These are phyloP conservation scores for Anniella stebbinsi DNA, from an alignment of 2,797 vertebrate species.

Conservation along the genomic window DNA sequence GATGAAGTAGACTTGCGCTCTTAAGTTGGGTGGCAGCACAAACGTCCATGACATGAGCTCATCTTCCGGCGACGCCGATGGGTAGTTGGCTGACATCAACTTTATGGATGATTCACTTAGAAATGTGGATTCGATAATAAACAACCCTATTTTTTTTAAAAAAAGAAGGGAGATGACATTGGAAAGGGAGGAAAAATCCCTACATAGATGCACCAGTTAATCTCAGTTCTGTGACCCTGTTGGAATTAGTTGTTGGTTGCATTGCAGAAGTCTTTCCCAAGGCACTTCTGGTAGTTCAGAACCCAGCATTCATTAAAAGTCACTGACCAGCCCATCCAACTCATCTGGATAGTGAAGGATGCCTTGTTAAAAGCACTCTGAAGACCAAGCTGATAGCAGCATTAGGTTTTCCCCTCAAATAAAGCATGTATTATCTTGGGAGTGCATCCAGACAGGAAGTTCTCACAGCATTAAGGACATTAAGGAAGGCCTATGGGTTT, in stretches of 20 bases:
- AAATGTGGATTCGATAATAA: constrained; percentile 85
- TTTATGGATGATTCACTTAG: constrained; percentile 80
- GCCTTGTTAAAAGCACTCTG: neutral
- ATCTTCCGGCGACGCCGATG: constrained; percentile 80
- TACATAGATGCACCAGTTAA: neutral
- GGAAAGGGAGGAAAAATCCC: neutral
- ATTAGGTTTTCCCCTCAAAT: neutral
- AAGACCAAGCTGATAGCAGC: neutral
- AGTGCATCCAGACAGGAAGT: neutral
- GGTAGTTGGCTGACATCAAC: constrained; percentile 88
- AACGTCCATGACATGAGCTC: constrained; percentile 90
- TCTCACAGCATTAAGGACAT: neutral
- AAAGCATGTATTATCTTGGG: neutral
- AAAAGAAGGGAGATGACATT: neutral
- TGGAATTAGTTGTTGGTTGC: rapidly evolving
- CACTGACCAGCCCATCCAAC: neutral
- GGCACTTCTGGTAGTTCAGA: neutral
- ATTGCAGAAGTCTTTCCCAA: neutral
- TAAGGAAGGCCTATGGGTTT: neutral
- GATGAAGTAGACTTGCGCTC: constrained; percentile 84
- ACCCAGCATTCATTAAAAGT: neutral
- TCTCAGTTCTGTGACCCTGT: neutral
- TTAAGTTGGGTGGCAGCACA: constrained; percentile 83
- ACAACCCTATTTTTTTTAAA: constrained; percentile 74
- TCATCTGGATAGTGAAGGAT: neutral